These are phyloP conservation scores for Philonicus albiceps DNA, from an alignment of 2,888 invertebrate species.

Conservation along the genomic window DNA sequence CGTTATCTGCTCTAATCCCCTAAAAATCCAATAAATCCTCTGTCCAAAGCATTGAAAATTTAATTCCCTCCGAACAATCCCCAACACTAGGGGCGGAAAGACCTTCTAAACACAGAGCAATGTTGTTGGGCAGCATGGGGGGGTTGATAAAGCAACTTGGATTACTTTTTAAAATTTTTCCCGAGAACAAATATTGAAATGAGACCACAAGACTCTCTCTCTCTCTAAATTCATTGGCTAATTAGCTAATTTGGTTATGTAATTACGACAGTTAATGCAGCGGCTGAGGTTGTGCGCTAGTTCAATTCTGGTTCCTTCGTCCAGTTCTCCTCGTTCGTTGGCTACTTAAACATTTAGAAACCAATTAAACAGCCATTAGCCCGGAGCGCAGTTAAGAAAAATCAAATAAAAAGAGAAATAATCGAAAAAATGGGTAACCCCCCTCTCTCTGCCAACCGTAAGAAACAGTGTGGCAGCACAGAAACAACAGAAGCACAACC, in stretches of 20 bases:
- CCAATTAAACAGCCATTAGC: slow-evolving; percentile 52
- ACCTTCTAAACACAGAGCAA: neutral
- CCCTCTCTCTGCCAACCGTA: no score
- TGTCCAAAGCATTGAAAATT: slow-evolving; percentile 5
- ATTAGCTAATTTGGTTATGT: slow-evolving; percentile 45
- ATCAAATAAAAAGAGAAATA: slow-evolving; percentile 22
- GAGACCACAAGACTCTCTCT: slow-evolving; percentile 14
- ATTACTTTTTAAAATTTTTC: slow-evolving; percentile 21
- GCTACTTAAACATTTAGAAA: slow-evolving; percentile 51
- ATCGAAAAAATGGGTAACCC: neutral
- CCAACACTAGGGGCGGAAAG: neutral
- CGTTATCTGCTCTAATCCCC: neutral
- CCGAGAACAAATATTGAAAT: slow-evolving; percentile 13
- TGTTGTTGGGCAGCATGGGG: neutral
- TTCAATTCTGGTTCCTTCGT: neutral
- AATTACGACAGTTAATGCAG: slow-evolving; percentile 19
- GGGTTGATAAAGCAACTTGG: neutral
- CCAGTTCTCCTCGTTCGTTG: slow-evolving; percentile 6
- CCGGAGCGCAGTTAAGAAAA: slow-evolving; percentile 18
- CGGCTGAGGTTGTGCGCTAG: slow-evolving; percentile 12
- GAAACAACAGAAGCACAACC: slow-evolving; percentile 6
- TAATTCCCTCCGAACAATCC: neutral
- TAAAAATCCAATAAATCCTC: neutral
- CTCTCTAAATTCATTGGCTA: slow-evolving; percentile 23
- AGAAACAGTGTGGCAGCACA: neutral